Conservation (phyloP, 2,113 vertebrate species). For the Cercopithecus mona region DNA sequence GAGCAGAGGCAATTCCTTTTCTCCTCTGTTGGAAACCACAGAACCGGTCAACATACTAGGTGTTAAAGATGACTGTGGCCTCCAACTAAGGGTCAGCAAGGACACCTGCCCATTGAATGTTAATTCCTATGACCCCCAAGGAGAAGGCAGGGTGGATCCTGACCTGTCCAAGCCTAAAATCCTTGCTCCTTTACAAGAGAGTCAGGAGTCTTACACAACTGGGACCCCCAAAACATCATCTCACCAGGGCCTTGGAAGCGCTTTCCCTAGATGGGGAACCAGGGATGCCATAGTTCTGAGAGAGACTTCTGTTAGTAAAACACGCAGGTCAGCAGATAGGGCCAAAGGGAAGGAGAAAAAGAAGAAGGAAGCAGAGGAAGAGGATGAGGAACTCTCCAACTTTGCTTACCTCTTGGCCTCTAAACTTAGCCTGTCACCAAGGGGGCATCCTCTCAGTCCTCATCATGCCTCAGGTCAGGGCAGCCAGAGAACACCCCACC, state of each 20-base stretch:
- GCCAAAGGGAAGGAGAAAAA: neutral
- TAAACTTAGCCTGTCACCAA: slow-evolving; percentile 71
- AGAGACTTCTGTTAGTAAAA: neutral
- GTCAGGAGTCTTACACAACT: neutral
- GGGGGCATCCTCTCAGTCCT: neutral
- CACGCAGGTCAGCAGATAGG: neutral
- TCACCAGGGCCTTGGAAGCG: neutral
- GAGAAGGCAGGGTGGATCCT: neutral
- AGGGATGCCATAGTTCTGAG: neutral
- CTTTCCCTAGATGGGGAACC: neutral
- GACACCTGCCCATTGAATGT: neutral
- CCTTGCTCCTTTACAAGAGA: neutral
- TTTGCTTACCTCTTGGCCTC: slow-evolving; percentile 78
- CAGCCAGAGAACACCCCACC: neutral
- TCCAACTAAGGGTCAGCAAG: neutral
- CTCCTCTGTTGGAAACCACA: slow-evolving; percentile 40
- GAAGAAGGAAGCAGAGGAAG: neutral
- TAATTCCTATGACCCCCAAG: slow-evolving; percentile 5
- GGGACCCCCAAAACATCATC: neutral
- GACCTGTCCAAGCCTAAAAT: slow-evolving; percentile 1
- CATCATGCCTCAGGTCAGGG: neutral
- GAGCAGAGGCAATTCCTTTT: neutral
- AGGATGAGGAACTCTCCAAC: slow-evolving; percentile 71
- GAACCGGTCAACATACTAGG: neutral
- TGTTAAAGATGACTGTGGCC: neutral